phyloP scores from a whole-genome alignment of 2,797 vertebrate genomes.

The Crocodylus rhombifer region DNA sequence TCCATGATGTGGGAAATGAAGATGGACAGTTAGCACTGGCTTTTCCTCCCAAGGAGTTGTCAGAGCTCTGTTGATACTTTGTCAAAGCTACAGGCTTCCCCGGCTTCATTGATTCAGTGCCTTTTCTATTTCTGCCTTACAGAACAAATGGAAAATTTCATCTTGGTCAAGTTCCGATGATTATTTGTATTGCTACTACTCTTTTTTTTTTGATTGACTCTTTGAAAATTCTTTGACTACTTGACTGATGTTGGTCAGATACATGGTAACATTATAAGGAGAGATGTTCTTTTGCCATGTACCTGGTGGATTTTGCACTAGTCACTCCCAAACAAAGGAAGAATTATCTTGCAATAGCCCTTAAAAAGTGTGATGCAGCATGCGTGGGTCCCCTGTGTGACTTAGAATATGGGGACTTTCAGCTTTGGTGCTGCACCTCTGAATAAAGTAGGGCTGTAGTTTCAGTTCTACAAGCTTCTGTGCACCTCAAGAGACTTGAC shows the following conservation, averaged over 20 bases:
- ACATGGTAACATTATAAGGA: constrained; percentile 25
- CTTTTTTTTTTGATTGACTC: constrained; percentile 23
- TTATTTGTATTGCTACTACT: background rate
- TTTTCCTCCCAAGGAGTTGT: background rate
- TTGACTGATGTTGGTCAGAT: constrained; percentile 27
- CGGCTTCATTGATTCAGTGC: background rate
- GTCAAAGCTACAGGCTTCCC: background rate
- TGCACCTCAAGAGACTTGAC: constrained; percentile 63
- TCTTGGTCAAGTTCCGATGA: background rate
- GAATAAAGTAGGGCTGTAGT: constrained; percentile 44
- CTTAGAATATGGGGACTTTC: background rate
- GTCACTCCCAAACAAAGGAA: constrained; percentile 28
- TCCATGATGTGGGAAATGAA: background rate
- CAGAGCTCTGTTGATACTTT: background rate
- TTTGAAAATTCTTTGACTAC: constrained; percentile 41
- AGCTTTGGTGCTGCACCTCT: constrained; percentile 42
- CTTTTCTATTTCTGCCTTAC: background rate
- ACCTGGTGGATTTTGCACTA: constrained; percentile 56
- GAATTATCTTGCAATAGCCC: background rate
- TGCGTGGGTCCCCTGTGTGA: constrained; percentile 17
- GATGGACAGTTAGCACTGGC: background rate
- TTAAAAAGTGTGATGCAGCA: constrained; percentile 45
- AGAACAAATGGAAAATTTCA: background rate
- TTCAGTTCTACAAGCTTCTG: constrained; percentile 70
- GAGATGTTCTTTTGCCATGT: constrained; percentile 32